Evolutionary conservation across 2,888 invertebrate species (phyloP), one percentile per base, ranked within the genome.

Genomic region (Phanerotoma sp.): DNA sequence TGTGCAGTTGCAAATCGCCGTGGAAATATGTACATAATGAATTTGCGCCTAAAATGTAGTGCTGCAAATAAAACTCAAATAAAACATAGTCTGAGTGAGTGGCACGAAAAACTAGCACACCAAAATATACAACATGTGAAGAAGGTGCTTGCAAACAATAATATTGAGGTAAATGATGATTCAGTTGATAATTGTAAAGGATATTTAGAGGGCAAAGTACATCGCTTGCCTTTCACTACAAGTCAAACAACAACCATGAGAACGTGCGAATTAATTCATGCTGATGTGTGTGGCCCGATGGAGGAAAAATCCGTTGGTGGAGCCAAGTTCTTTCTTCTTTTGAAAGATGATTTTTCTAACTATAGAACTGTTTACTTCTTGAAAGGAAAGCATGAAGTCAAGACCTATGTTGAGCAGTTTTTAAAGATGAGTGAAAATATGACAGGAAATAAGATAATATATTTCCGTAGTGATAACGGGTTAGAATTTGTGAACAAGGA

Each of bases 381-480:
- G 22, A 51, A 47, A 41, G n/a, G 47, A 11, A 56, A 51, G 21
- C 30, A 37, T 4, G 51, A 56, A 16, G 51, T 51, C 6, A 16
- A 10, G 22, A 37, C 33, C 11, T 25, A 16, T 2, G 47, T 56
- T 28, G 20, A 37, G n/a, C 20, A 44, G 10, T 54, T 46, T 11
- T 30, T 42, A 18, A 40, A 38, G 13, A 10, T 32, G 5, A 21
- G 42, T 3, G 25, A 49, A 32, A 35, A 28, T 11, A 42, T 47
- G 20, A 47, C 51, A 4, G 51, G 48, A 1, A 35, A 48, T 18
- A 48, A 48, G 7, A 56, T 56, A 2, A 48, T 22, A 40, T 10
- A 32, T 1, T 22, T 56, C 10, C 48, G 35, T 1, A 48, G 47
- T n/a, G 51, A 56, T 22, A 56, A 56, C 30, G 56, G 51, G 5